Base-by-base conservation (phyloP, 2,888 invertebrate genomes). In the Eristalis arbustorum region DNA sequence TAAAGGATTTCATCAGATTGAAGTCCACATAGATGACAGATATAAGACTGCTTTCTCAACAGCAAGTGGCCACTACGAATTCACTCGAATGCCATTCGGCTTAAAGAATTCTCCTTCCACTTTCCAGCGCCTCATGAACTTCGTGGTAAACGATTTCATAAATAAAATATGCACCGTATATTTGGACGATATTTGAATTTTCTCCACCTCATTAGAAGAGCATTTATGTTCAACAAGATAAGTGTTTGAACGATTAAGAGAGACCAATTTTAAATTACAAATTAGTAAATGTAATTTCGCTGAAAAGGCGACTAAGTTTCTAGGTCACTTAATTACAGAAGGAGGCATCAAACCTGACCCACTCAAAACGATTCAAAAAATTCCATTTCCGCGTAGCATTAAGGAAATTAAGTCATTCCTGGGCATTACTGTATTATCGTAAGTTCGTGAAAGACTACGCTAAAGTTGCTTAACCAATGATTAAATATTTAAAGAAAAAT, bases 321-420 rank as follows among this genome's bases (percentile, higher is more conserved):
- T 88, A 14, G 78, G 85, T 3, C 72, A 85, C 37, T 67, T 73
- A 57, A 59, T 84, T 59, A 59, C 80, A 14, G 71, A 23, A 8
- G 18, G 71, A 6, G 72, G 67, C 14, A 79, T 79, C 3, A 72
- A 28, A 31, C 90, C 91, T 10, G 89, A 91, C 66, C 89, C 89
- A 6, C 84, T 87, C 2, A 91, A 90, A 87, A 66, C 89, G 8
- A 59, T 89, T 13, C 14, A 11, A 5, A 56, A 75, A 34, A 66
- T 62, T 63, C 13, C 88, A n/a, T 28, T 89, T 22, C 89, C 88
- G n/a, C 88, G 87, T 67, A 89, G 84, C 3, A 71, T 64, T 68
- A 90, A 89, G 79, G 66, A 90, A 84, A 89, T 90, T 23, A 89
- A 89, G 84, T 62, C 64, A 25, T 90, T 90, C 77, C 64, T 90